Evolutionary conservation across 2,888 invertebrate genomes (phyloP).

Genomic region (Phaedon cochleariae): DNA sequence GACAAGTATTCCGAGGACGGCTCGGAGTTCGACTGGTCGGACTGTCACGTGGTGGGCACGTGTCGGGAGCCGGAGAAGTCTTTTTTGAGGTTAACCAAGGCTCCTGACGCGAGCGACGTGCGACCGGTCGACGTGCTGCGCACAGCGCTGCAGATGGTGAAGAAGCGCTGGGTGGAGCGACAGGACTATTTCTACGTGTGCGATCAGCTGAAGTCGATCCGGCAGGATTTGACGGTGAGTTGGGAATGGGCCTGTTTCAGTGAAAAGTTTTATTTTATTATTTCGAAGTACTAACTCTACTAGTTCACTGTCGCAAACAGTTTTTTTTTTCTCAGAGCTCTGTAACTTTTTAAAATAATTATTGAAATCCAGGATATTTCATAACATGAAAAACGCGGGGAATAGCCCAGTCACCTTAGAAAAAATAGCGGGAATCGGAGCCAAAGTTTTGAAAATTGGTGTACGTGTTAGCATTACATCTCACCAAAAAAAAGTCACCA

Average conservation of each 20-base stretch:
- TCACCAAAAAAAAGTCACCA: no score
- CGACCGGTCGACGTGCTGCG: slow-evolving; percentile 88
- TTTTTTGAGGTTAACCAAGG: slow-evolving; percentile 94
- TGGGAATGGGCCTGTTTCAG: not conserved
- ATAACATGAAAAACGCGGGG: no score
- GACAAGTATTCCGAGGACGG: slow-evolving; percentile 65
- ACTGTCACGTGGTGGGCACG: slow-evolving; percentile 92
- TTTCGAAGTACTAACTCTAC: no score
- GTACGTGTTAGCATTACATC: no score
- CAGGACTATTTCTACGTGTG: slow-evolving; percentile 97
- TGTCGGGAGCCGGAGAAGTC: slow-evolving; percentile 95
- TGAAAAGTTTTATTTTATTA: no score
- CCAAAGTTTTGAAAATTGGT: no score
- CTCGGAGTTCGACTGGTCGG: slow-evolving; percentile 83
- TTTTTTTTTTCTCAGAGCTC: no score
- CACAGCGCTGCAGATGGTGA: slow-evolving; percentile 88
- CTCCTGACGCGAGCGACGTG: slow-evolving; percentile 90
- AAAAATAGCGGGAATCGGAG: no score
- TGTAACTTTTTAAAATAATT: no score
- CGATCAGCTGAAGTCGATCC: slow-evolving; percentile 97
- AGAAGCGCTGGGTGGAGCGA: slow-evolving; percentile 87
- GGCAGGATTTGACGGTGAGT: slow-evolving; percentile 97
- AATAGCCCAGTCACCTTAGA: no score
- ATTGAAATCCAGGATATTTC: no score
- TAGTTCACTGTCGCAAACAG: no score